Conservation (phyloP, 2,113 vertebrate species). For the Neodon shergylaensis region DNA sequence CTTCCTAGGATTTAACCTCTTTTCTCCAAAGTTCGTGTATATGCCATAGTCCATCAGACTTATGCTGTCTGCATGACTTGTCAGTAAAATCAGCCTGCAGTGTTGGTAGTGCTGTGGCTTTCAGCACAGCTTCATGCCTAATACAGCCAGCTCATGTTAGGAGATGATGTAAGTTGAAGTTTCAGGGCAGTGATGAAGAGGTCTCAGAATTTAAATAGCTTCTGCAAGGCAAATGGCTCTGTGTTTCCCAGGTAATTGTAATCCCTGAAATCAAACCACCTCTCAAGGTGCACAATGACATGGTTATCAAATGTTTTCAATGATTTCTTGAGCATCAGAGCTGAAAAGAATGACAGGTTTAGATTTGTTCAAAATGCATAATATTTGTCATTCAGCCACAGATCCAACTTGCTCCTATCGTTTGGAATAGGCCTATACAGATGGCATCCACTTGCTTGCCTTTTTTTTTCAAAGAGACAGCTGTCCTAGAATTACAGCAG, state of each 20-base stretch:
- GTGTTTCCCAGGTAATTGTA: conserved; percentile 70
- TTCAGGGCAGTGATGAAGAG: conserved; percentile 65
- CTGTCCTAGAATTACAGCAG: conserved; percentile 59
- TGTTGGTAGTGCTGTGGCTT: not conserved
- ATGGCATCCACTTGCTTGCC: conserved; percentile 69
- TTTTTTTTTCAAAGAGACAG: conserved; percentile 36
- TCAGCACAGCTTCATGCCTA: conserved; percentile 17
- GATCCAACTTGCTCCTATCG: conserved; percentile 62
- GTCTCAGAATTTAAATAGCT: conserved; percentile 68
- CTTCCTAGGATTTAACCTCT: conserved; percentile 53
- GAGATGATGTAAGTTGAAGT: conserved; percentile 66
- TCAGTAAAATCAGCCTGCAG: conserved; percentile 38
- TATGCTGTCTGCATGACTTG: conserved; percentile 20
- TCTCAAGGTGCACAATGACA: conserved; percentile 51
- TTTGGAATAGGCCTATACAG: conserved; percentile 62
- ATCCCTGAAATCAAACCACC: conserved; percentile 68
- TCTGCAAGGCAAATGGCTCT: conserved; percentile 66
- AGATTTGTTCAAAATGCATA: conserved; percentile 76
- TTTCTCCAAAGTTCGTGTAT: conserved; percentile 14
- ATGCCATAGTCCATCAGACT: conserved; percentile 30
- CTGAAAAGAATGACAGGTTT: conserved; percentile 65
- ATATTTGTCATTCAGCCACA: conserved; percentile 72
- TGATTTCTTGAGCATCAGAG: conserved; percentile 62
- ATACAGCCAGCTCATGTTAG: not conserved
- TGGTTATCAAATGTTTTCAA: conserved; percentile 67